Percentiles rank a stretch among this genome's conserved stretches.
Evolutionary conservation across 2,888 invertebrate species (phyloP).

Genomic region (Rhingia rostrata): DNA sequence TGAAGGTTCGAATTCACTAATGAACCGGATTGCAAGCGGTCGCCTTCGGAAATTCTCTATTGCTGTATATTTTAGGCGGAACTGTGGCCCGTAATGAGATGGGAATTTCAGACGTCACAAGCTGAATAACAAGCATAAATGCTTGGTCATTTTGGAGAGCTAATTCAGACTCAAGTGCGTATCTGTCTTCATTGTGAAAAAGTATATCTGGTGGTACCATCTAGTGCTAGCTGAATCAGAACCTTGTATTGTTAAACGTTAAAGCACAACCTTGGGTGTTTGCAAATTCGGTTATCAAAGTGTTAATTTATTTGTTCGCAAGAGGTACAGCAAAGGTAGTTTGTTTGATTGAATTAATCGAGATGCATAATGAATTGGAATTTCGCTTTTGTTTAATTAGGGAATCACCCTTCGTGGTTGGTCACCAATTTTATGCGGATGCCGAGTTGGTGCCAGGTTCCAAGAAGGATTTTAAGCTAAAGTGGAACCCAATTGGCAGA

Average conservation of each 20-base stretch:
- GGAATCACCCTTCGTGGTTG: constrained; percentile 12
- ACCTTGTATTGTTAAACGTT: neutral
- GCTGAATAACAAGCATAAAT: constrained; percentile 8
- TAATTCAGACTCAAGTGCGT: neutral
- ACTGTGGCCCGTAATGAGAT: neutral
- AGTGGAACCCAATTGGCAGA: neutral
- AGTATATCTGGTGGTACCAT: neutral
- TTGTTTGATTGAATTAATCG: neutral
- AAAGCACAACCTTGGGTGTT: constrained; percentile 11
- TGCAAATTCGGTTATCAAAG: constrained; percentile 27
- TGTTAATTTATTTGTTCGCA: constrained; percentile 3
- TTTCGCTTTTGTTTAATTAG: constrained; percentile 3
- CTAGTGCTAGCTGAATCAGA: neutral
- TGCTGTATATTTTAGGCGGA: constrained; percentile 6
- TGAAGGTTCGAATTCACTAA: neutral
- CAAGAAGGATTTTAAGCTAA: neutral
- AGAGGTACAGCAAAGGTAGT: neutral
- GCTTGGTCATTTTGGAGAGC: neutral
- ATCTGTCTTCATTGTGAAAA: neutral
- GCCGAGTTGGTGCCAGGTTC: constrained; percentile 11
- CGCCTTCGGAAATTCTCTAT: constrained; percentile 4
- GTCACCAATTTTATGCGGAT: constrained; percentile 11
- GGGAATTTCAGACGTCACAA: neutral
- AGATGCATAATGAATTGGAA: neutral
- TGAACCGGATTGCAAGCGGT: constrained; percentile 16